Conservation (phyloP, 1,140 invertebrate species). For the Bombyx mori region DNA sequence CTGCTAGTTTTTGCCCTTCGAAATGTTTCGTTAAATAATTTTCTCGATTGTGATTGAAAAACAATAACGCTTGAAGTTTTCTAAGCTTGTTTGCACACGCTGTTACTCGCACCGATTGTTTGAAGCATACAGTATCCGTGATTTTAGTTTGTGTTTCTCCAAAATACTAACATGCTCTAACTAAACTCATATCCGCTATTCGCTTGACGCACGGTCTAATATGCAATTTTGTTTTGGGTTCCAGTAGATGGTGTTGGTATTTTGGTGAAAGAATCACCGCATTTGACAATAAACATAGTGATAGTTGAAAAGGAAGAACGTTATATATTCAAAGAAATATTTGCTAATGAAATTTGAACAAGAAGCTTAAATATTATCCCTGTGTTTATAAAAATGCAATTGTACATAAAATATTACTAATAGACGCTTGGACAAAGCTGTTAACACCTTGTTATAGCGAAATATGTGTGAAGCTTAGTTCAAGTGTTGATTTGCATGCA, state of each 20-base stretch:
- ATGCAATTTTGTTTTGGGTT: constrained; percentile 33
- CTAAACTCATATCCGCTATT: constrained; percentile 17
- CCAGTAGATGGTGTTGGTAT: constrained; percentile 66
- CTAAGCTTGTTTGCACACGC: constrained; percentile 33
- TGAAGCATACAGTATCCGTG: constrained; percentile 25
- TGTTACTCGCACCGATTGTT: constrained; percentile 27
- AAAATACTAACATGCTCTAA: constrained; percentile 69
- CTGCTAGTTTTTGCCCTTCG: neutral
- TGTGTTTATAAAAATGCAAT: neutral
- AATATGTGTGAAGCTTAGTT: constrained; percentile 51
- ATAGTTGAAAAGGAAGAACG: neutral
- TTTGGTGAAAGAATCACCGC: constrained; percentile 58
- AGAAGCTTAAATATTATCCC: no score
- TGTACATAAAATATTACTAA: constrained; percentile 27
- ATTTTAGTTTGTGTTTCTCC: constrained; percentile 43
- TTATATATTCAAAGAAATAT: neutral
- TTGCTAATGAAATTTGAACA: neutral
- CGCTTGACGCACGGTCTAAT: constrained; percentile 38
- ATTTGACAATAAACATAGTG: constrained; percentile 45
- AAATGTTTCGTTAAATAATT: constrained; percentile 2
- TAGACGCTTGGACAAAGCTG: constrained; percentile 52
- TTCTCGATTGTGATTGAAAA: constrained; percentile 26
- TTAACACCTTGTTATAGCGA: constrained; percentile 29
- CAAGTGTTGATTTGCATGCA: constrained; percentile 55
- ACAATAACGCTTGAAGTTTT: constrained; percentile 28